Conservation (phyloP, 2,113 vertebrate genomes). For the Mus musculus region GRCm39 chr3:148795501-148796000, state of each 20-base stretch:
- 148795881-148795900: constrained; percentile 45
- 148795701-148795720: background rate
- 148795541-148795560: background rate
- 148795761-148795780: background rate
- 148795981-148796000: constrained; percentile 71
- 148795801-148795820: constrained; percentile 63
- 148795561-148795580: constrained; percentile 49
- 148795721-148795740: constrained; percentile 36
- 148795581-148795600: constrained; percentile 50
- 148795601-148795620: constrained; percentile 38
- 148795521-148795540: background rate
- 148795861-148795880: background rate
- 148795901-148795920: constrained; percentile 72
- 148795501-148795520: background rate
- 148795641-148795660: background rate
- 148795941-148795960: constrained; percentile 69
- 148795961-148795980: constrained; percentile 76
- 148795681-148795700: background rate
- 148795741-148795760: background rate
- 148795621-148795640: background rate
- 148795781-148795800: constrained; percentile 50
- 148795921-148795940: constrained; percentile 74
- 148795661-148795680: background rate
- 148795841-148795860: background rate
- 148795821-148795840: constrained; percentile 50